phyloP scores from a whole-genome alignment of 2,113 vertebrate species.

The Pimephales promelas region DNA sequence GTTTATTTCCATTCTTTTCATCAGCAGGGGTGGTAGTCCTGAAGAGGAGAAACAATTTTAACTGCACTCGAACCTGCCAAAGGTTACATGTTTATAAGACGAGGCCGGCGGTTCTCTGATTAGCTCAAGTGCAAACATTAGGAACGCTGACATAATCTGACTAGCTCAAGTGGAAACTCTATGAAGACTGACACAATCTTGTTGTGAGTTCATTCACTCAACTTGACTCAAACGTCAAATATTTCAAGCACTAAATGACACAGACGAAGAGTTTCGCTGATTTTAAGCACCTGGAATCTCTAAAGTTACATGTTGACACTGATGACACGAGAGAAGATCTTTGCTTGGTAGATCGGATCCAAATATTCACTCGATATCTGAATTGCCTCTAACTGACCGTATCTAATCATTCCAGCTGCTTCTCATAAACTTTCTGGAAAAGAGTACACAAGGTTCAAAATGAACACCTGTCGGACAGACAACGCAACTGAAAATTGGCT shows the following conservation, averaged over 20 bases:
- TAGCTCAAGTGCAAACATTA: conserved; percentile 37
- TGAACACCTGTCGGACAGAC: neutral
- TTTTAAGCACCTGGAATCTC: conserved; percentile 15
- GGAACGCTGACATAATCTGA: conserved; percentile 43
- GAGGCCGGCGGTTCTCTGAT: conserved; percentile 30
- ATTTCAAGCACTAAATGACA: conserved; percentile 13
- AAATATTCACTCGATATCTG: conserved; percentile 10
- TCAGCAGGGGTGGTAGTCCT: neutral
- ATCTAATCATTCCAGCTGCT: conserved; percentile 31
- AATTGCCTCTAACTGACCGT: conserved; percentile 1
- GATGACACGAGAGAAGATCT: neutral
- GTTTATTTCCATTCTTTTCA: conserved; percentile 16
- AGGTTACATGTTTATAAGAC: conserved; percentile 15
- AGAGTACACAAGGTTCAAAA: neutral
- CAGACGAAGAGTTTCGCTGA: conserved; percentile 7
- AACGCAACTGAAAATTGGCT: neutral
- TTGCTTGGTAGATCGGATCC: neutral
- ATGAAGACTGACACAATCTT: conserved; percentile 42
- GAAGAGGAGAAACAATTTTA: conserved; percentile 17
- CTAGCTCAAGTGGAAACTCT: conserved; percentile 26
- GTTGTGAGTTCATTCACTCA: conserved; percentile 10
- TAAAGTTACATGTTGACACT: neutral
- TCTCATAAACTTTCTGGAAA: conserved; percentile 15
- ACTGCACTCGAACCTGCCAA: conserved; percentile 39
- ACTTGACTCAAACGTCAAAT: neutral